Base-by-base conservation (phyloP, 2,113 vertebrate genomes). In the Leucosticte australis region DNA sequence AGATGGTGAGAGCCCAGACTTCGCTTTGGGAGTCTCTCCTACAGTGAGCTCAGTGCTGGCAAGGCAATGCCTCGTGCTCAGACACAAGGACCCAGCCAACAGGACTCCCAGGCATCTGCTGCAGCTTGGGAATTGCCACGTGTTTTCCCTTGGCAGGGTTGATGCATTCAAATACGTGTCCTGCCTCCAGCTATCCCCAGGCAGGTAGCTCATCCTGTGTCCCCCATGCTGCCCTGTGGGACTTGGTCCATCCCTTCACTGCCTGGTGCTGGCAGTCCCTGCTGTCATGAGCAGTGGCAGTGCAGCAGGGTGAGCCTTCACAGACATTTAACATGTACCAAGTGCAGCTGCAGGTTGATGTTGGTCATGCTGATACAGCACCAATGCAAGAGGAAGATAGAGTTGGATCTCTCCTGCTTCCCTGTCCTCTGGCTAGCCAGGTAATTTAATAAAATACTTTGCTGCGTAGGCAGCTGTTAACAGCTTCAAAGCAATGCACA, bases 391-490 rank as follows among this genome's bases (percentile, higher is more conserved):
- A 88, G 70, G 73, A 77, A 70, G 71, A 55, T 86, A 41, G 52
- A 75, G 56, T 13, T 83, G 64, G 73, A 83, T 73, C 28, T 78
- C 65, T 75, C 15, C 56, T 78, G 59, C 44, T 81, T 86, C 78
- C 68, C 83, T 69, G 44, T 81, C 69, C 76, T 88, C 83, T 83
- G 89, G 76, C 79, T 81, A 53, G 47, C 64, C 73, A 47, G 64
- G 69, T 83, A 89, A 79, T 57, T 76, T 93, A 78, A 92, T 87
- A 59, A 77, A 78, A 47, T 83, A 47, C 77, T 91, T 82, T 53
- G 63, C 84, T 55, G 57, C 0, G 1, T 77, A 78, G 88, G 69
- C 71, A 86, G 67, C 68, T 86, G 75, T 68, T 89, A 82, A 39
- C 62, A 53, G 69, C 69, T 95, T 93, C 91, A 76, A 46, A 92